These are phyloP conservation scores for Microdon myrmicae DNA, from an alignment of 2,888 invertebrate genomes.

Conservation along the genomic window DNA sequence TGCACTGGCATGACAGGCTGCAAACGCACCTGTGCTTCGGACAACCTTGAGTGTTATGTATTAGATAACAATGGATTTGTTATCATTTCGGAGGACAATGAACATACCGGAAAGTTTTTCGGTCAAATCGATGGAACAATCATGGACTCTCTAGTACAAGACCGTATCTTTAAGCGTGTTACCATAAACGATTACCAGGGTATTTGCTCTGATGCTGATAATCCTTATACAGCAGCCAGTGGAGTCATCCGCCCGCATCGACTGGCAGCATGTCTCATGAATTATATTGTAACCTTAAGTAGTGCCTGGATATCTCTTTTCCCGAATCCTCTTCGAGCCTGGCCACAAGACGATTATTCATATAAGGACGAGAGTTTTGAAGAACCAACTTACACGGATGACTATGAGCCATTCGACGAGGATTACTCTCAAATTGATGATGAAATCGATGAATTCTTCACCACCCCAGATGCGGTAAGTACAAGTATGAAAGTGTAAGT, in stretches of 20 bases:
- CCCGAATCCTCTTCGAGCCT: slow-evolving; percentile 61
- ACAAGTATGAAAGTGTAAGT: background rate
- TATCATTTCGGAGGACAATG: slow-evolving; percentile 85
- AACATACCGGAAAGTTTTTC: slow-evolving; percentile 91
- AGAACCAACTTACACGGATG: slow-evolving; percentile 64
- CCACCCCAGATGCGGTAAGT: slow-evolving; percentile 64
- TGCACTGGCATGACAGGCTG: slow-evolving; percentile 78
- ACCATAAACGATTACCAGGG: slow-evolving; percentile 91
- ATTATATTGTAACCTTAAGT: slow-evolving; percentile 62
- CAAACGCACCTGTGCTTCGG: slow-evolving; percentile 86
- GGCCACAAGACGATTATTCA: slow-evolving; percentile 65
- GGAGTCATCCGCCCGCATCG: slow-evolving; percentile 59
- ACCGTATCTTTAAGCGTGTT: slow-evolving; percentile 88
- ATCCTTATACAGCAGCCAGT: slow-evolving; percentile 67
- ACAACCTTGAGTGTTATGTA: slow-evolving; percentile 90
- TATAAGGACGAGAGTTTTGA: slow-evolving; percentile 63
- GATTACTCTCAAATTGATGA: slow-evolving; percentile 64
- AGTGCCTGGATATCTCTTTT: slow-evolving; percentile 63
- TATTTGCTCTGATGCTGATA: slow-evolving; percentile 78
- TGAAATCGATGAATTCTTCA: slow-evolving; percentile 63
- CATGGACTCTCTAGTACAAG: slow-evolving; percentile 92
- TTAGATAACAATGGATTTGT: slow-evolving; percentile 95
- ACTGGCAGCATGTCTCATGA: slow-evolving; percentile 60
- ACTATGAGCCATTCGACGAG: slow-evolving; percentile 63
- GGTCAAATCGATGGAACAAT: slow-evolving; percentile 94